These are phyloP conservation scores for Enteromius viviparus DNA, from an alignment of 2,797 vertebrate genomes.

Conservation along the genomic window DNA sequence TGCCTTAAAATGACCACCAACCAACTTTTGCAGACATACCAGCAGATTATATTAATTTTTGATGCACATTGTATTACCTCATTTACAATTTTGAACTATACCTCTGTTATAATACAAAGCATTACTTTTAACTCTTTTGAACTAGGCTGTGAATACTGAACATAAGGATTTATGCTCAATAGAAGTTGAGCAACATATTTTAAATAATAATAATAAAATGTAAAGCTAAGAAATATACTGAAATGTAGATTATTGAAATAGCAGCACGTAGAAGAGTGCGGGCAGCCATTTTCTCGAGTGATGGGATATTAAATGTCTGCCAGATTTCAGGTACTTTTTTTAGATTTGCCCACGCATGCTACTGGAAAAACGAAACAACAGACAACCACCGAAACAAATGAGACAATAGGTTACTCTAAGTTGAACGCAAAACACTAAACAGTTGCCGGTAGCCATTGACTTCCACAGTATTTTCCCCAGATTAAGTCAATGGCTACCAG, in stretches of 20 bases:
- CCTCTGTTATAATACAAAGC: background rate
- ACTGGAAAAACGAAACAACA: background rate
- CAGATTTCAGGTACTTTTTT: constrained; percentile 14
- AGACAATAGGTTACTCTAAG: background rate
- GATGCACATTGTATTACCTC: background rate
- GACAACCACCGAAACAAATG: background rate
- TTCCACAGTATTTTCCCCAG: background rate
- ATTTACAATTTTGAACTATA: background rate
- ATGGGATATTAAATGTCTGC: background rate
- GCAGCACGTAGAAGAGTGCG: too few species aligned
- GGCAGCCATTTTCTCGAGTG: background rate
- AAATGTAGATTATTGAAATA: background rate
- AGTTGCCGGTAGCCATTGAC: background rate
- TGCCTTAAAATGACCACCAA: background rate
- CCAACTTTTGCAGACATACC: background rate
- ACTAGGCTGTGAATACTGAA: background rate
- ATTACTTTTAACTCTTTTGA: background rate
- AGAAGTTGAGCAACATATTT: background rate
- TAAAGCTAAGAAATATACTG: too few species aligned
- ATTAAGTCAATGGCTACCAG: background rate
- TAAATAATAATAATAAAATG: too few species aligned
- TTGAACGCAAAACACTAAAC: background rate
- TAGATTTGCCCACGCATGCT: background rate
- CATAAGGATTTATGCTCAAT: background rate
- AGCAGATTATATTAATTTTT: background rate